phyloP scores from a whole-genome alignment of 1,140 invertebrate species.

The Pachypeltis micranthus region DNA sequence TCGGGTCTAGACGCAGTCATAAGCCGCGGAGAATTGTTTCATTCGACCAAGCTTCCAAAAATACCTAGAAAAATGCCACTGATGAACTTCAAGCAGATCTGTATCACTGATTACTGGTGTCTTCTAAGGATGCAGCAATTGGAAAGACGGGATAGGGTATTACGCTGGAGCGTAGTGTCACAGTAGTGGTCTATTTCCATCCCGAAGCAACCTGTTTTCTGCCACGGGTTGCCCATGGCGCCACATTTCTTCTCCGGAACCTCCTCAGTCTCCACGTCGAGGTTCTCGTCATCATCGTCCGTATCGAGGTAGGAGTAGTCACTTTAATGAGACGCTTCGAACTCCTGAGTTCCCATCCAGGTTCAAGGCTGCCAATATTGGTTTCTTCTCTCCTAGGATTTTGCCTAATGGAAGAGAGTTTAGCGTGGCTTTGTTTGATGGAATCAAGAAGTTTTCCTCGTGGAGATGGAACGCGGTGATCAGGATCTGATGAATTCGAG shows the following conservation, averaged over 20 bases:
- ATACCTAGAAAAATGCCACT: too few relatives aligned
- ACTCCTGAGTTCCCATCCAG: neutral
- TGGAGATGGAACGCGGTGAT: too few relatives aligned
- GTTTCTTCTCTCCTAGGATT: slow-evolving; percentile 1
- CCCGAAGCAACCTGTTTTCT: slow-evolving; percentile 27
- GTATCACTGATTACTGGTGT: too few relatives aligned
- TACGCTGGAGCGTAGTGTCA: slow-evolving; percentile 65
- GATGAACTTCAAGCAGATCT: too few relatives aligned
- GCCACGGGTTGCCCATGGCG: slow-evolving; percentile 26
- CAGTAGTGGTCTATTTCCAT: slow-evolving; percentile 60
- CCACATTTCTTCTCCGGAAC: slow-evolving; percentile 33
- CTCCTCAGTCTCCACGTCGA: slow-evolving; percentile 36
- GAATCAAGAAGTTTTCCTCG: too few relatives aligned
- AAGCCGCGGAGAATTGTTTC: too few relatives aligned
- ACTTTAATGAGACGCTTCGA: slow-evolving; percentile 25
- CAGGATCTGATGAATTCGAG: too few relatives aligned
- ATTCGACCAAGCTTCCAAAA: too few relatives aligned
- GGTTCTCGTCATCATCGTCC: slow-evolving; percentile 34
- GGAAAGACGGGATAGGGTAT: slow-evolving; percentile 18
- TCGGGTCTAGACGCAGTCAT: too few relatives aligned
- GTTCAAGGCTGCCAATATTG: neutral
- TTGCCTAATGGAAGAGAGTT: too few relatives aligned
- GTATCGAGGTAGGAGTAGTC: slow-evolving; percentile 25
- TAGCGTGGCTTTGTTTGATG: too few relatives aligned
- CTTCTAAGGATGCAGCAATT: slow-evolving; percentile 15